Evolutionary conservation across 2,888 invertebrate species (phyloP).

Genomic region (Lymantria dispar): DNA sequence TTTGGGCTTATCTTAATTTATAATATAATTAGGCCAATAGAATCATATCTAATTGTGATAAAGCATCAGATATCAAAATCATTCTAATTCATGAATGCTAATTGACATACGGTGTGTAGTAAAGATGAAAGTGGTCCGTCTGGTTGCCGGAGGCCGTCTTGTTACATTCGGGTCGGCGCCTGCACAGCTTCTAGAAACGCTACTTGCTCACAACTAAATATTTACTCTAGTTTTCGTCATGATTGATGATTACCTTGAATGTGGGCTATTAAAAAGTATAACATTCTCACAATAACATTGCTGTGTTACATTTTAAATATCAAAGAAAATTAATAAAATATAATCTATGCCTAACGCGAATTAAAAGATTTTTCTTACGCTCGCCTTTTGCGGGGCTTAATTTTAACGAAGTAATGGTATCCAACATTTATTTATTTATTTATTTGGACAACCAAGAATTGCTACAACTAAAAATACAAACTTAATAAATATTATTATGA

Average conservation of each 20-base stretch:
- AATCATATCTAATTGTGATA: constrained; percentile 5
- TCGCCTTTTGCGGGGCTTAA: too few relatives aligned
- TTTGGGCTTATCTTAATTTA: too few relatives aligned
- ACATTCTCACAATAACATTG: neutral
- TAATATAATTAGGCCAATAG: constrained; percentile 5
- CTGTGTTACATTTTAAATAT: too few relatives aligned
- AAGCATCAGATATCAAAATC: constrained; percentile 3
- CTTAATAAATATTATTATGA: too few relatives aligned
- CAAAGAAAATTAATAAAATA: too few relatives aligned
- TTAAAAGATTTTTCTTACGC: too few relatives aligned
- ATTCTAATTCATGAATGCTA: constrained; percentile 9
- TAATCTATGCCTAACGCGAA: too few relatives aligned
- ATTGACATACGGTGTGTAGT: constrained; percentile 13
- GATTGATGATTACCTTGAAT: constrained; percentile 4
- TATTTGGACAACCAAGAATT: too few relatives aligned
- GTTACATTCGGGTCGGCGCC: constrained; percentile 11
- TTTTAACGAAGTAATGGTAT: too few relatives aligned
- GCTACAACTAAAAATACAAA: too few relatives aligned
- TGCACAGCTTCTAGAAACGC: constrained; percentile 12
- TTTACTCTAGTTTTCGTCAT: constrained; percentile 23
- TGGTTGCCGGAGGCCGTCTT: constrained; percentile 27
- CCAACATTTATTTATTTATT: too few relatives aligned
- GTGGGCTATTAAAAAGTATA: neutral
- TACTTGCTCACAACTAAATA: constrained; percentile 13
- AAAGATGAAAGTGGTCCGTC: constrained; percentile 33